Percentiles rank a stretch among this genome's conserved stretches.
Evolutionary conservation across 2,797 vertebrate species (phyloP).

Genomic region (Eulemur rubriventer): DNA sequence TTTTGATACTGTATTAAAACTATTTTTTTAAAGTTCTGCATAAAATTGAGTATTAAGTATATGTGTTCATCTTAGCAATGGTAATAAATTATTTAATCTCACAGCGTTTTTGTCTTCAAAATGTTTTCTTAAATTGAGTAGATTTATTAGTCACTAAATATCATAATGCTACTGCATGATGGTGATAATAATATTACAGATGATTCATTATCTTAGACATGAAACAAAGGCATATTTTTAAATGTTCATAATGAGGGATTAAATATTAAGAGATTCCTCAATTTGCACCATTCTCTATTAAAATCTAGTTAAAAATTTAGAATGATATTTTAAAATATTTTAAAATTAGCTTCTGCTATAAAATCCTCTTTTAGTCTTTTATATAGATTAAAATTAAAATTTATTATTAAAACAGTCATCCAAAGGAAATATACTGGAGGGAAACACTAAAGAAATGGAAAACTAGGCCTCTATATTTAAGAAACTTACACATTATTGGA

Average conservation of each 20-base stretch:
- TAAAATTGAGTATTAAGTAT: slow-evolving; percentile 87
- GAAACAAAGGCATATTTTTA: background rate
- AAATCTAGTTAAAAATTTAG: slow-evolving; percentile 1
- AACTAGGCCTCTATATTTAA: background rate
- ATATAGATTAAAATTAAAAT: background rate
- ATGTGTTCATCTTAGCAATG: slow-evolving; percentile 88
- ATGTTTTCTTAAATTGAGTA: background rate
- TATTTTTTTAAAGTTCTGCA: slow-evolving; percentile 92
- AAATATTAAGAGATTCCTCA: slow-evolving; percentile 16
- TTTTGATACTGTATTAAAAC: slow-evolving; percentile 93
- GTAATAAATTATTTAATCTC: slow-evolving; percentile 90
- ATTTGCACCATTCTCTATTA: background rate
- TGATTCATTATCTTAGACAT: background rate
- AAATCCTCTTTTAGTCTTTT: background rate
- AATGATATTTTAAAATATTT: background rate
- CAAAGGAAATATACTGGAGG: background rate
- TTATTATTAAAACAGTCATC: background rate
- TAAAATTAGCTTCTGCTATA: background rate
- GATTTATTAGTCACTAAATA: slow-evolving; percentile 4
- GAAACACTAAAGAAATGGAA: background rate
- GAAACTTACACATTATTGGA: background rate
- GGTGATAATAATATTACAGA: background rate
- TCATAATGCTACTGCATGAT: background rate
- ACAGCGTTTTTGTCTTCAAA: slow-evolving; percentile 68
- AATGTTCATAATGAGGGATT: background rate